A percentile compares a stretch with the other conserved stretches of the same genome.
Conservation (phyloP, 2,797 vertebrate species). For the Bryconaethiops microstoma region DNA sequence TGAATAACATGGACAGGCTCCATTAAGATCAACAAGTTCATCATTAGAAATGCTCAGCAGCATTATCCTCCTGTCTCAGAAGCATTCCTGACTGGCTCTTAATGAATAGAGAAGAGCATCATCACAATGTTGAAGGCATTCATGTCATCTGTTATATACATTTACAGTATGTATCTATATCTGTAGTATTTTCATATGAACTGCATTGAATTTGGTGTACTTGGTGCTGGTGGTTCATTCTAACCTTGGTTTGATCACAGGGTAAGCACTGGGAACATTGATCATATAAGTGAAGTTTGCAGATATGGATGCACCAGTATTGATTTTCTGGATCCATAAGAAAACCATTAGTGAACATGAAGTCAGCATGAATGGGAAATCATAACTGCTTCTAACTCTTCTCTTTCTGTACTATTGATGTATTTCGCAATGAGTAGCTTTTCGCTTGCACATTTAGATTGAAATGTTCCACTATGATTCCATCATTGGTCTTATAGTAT, state of each 20-base stretch:
- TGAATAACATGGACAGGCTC: neutral
- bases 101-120: neutral
- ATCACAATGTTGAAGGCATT: neutral
- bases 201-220: neutral
- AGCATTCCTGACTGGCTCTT: neutral
- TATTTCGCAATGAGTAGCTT: too few species aligned
- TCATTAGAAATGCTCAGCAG: neutral
- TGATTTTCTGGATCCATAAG: too few species aligned
- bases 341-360: too few species aligned
- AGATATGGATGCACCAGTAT: too few species aligned
- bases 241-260: neutral
- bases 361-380: too few species aligned
- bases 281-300: too few species aligned
- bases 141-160: neutral
- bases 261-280: too few species aligned
- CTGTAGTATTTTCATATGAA: neutral
- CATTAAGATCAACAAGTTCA: neutral
- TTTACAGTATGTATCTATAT: neutral
- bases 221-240: neutral
- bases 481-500: too few species aligned
- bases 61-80: neutral
- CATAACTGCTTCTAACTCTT: too few species aligned
- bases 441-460: too few species aligned
- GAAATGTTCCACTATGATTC: too few species aligned
- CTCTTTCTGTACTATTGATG: too few species aligned